These are phyloP conservation scores for Tenualosa thibaudeaui DNA, from an alignment of 2,797 vertebrate genomes.

Conservation along the genomic window DNA sequence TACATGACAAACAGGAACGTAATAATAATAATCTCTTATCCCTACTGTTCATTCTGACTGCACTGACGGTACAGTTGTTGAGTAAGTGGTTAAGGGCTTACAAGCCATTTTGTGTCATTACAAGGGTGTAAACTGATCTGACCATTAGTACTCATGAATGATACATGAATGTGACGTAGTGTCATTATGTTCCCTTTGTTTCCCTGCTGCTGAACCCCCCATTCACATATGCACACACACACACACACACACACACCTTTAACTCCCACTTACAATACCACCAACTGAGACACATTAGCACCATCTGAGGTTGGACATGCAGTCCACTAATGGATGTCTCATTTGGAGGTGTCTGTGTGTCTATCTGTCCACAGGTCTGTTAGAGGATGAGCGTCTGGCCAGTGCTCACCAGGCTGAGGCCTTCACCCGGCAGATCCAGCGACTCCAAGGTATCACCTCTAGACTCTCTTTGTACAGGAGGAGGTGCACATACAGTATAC, in stretches of 20 bases:
- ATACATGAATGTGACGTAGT: not conserved
- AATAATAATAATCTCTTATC: not conserved
- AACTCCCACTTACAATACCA: not conserved
- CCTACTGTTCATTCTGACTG: not conserved
- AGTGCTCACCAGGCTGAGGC: slow-evolving; percentile 88
- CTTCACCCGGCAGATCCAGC: slow-evolving; percentile 89
- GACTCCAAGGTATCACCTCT: slow-evolving; percentile 79
- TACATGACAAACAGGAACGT: not conserved
- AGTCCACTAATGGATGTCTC: not conserved
- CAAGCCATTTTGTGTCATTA: not conserved
- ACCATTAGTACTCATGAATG: not conserved
- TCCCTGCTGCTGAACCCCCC: not conserved
- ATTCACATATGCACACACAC: not conserved
- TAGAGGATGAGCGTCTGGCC: slow-evolving; percentile 88
- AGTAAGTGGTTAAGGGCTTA: not conserved
- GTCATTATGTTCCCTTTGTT: not conserved
- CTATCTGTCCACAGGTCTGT: slow-evolving; percentile 71
- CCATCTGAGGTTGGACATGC: not conserved
- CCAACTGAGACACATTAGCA: not conserved
- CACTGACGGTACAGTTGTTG: not conserved
- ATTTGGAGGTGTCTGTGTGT: not conserved
- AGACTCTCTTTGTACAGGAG: not conserved
- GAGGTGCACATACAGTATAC: not conserved
- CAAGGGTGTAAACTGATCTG: not conserved
- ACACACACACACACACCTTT: not conserved